These are phyloP conservation scores for Wiebesia pumilae DNA, from an alignment of 1,140 invertebrate species.

Conservation along the genomic window DNA sequence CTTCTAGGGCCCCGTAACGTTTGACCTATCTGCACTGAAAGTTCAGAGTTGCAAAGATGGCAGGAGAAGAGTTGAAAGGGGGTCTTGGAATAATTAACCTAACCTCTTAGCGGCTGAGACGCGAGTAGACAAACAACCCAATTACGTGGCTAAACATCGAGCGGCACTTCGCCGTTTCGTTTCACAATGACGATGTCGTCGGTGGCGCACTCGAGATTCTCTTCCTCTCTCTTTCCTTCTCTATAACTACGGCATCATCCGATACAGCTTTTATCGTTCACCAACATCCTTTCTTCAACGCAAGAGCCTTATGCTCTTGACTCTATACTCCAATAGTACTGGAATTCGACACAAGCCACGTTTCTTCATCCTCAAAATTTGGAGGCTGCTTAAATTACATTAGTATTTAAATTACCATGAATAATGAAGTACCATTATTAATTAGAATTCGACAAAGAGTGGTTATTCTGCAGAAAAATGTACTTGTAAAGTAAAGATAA, in stretches of 20 bases:
- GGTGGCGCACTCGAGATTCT: background rate
- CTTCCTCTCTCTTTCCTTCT: background rate
- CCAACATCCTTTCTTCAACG: slow-evolving; percentile 1
- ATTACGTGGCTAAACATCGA: slow-evolving; percentile 62
- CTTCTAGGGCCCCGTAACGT: slow-evolving; percentile 27
- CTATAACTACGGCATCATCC: background rate
- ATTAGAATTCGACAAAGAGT: too few relatives aligned
- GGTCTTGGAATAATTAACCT: slow-evolving; percentile 57
- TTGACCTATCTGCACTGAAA: slow-evolving; percentile 35
- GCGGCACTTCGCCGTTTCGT: slow-evolving; percentile 52
- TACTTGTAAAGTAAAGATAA: too few relatives aligned
- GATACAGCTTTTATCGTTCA: slow-evolving; percentile 35
- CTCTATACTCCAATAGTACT: background rate
- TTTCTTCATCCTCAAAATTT: background rate
- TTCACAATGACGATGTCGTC: slow-evolving; percentile 26
- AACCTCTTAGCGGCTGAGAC: slow-evolving; percentile 56
- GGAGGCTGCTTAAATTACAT: too few relatives aligned
- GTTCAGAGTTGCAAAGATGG: slow-evolving; percentile 14
- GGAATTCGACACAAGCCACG: background rate
- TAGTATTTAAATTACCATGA: too few relatives aligned
- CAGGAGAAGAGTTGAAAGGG: slow-evolving; percentile 17
- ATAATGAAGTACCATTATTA: too few relatives aligned
- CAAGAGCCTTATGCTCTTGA: background rate
- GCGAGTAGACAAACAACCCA: slow-evolving; percentile 61
- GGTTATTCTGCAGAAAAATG: too few relatives aligned